Conservation (phyloP, 2,797 vertebrate species). For the Dendrocincla tyrannina region DNA sequence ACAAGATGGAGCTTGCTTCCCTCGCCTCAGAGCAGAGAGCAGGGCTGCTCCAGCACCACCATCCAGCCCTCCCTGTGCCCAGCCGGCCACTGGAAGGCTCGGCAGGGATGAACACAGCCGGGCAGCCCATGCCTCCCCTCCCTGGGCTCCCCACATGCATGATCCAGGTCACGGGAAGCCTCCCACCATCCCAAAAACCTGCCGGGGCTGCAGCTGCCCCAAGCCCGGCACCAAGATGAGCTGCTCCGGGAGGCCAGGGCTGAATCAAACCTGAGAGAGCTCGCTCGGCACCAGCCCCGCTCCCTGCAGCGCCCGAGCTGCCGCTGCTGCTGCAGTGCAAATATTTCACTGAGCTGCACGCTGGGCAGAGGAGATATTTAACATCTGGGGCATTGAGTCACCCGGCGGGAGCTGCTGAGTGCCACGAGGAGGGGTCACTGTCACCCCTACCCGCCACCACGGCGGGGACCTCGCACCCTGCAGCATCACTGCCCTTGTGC, state of each 20-base stretch:
- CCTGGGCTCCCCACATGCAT: not conserved
- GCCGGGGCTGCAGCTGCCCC: not conserved
- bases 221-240: accelerated
- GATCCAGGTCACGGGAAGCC: accelerated
- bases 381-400: not conserved
- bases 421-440: accelerated
- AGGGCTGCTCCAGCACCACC: not conserved
- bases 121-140: not conserved
- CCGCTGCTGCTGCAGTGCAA: slow-evolving; percentile 35
- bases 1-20: slow-evolving; percentile 32
- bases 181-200: not conserved
- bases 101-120: accelerated
- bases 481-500: not conserved
- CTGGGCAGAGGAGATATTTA: not conserved
- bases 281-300: not conserved
- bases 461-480: not conserved
- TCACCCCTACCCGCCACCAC: not conserved
- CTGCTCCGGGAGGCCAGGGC: not conserved
- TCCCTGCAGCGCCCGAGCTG: slow-evolving; percentile 1
- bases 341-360: not conserved
- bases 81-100: not conserved
- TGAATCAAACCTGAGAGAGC: not conserved
- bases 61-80: not conserved
- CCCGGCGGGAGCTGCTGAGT: not conserved
- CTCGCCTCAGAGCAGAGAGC: not conserved